phyloP scores from a whole-genome alignment of 2,888 invertebrate genomes.

The Deroplatys truncata region DNA sequence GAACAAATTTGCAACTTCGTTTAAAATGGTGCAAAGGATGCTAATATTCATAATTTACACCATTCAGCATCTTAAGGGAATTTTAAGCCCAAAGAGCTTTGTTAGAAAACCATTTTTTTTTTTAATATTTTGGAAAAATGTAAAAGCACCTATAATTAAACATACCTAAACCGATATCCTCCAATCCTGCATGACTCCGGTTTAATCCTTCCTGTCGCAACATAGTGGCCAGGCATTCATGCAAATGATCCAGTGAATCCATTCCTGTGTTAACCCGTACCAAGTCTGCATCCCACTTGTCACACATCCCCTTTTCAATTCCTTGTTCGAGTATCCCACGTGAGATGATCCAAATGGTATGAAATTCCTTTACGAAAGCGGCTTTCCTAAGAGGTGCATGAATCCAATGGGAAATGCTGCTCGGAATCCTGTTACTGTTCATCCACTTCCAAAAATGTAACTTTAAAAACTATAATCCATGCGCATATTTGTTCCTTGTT shows the following conservation, averaged over 20 bases:
- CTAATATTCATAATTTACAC: not conserved
- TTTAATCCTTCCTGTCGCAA: not conserved
- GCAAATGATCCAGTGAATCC: not conserved
- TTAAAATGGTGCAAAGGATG: not conserved
- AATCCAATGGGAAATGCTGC: slow-evolving; percentile 11
- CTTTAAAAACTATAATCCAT: not conserved
- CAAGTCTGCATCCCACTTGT: too few species aligned
- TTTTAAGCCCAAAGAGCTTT: not conserved
- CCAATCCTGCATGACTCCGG: not conserved
- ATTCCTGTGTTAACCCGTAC: not conserved
- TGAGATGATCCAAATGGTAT: not conserved
- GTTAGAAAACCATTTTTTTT: not conserved
- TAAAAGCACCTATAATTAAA: not conserved
- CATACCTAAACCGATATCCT: not conserved
- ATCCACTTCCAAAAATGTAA: not conserved
- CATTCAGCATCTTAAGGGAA: not conserved
- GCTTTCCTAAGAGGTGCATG: not conserved
- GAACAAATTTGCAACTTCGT: not conserved
- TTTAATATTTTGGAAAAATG: not conserved
- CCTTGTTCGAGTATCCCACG: not conserved
- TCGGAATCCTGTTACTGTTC: not conserved
- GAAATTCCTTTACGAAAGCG: not conserved
- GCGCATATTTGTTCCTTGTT: not conserved
- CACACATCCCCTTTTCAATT: too few species aligned
- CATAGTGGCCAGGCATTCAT: not conserved